Evolutionary conservation across 2,888 invertebrate species (phyloP).

Genomic region (Candidula unifasciata): DNA sequence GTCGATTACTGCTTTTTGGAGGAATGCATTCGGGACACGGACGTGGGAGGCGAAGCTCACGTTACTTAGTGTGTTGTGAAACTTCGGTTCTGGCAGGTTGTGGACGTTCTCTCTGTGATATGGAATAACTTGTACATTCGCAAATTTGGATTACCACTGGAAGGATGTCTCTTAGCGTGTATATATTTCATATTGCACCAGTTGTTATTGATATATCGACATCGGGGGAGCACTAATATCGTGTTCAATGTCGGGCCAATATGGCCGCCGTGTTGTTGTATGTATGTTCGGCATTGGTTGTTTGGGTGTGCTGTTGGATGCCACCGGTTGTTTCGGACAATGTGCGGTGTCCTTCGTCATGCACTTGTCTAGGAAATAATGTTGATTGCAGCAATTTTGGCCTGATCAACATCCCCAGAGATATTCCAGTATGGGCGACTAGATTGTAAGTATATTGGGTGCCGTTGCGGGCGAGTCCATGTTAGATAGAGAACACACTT

Average conservation of each 20-base stretch:
- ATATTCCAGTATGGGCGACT: conserved; percentile 87
- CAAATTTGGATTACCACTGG: conserved; percentile 34
- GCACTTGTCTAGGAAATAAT: conserved; percentile 85
- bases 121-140: conserved; percentile 50
- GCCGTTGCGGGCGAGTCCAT: too few species aligned
- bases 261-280: conserved; percentile 74
- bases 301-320: conserved; percentile 58
- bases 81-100: conserved; percentile 45
- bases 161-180: background rate
- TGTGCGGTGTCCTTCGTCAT: conserved; percentile 83
- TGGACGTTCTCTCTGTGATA: conserved; percentile 35
- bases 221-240: conserved; percentile 43
- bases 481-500: too few species aligned
- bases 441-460: conserved; percentile 83
- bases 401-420: conserved; percentile 84
- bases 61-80: conserved; percentile 55
- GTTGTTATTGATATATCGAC: conserved; percentile 34
- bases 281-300: conserved; percentile 71
- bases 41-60: conserved; percentile 61
- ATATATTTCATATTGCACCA: background rate
- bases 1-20: conserved; percentile 56
- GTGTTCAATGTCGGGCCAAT: conserved; percentile 61
- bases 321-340: conserved; percentile 55
- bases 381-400: conserved; percentile 87
- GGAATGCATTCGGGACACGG: conserved; percentile 64